phyloP scores from a whole-genome alignment of 2,113 vertebrate genomes.

The Oncorhynchus nerka region DNA sequence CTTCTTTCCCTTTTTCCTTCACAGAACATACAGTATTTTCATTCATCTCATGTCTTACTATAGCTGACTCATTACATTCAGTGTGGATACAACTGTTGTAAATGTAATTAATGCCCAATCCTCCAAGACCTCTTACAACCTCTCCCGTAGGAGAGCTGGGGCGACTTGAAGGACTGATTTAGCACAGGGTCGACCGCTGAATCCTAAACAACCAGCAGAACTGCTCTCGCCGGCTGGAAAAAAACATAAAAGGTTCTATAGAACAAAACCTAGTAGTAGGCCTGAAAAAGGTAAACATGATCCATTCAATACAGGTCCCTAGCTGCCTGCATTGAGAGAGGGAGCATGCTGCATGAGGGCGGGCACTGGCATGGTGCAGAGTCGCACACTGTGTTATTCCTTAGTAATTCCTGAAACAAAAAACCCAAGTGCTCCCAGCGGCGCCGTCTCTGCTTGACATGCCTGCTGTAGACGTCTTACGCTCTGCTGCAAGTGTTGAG shows the following conservation, averaged over 20 bases:
- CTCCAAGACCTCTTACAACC: conserved; percentile 38
- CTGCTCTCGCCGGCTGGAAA: conserved; percentile 17
- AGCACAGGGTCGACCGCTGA: conserved; percentile 12
- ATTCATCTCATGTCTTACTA: conserved; percentile 27
- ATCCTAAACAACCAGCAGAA: conserved; percentile 25
- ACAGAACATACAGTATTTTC: conserved; percentile 25
- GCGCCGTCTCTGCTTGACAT: conserved; percentile 63
- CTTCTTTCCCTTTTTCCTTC: conserved; percentile 34
- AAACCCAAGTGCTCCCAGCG: conserved; percentile 54
- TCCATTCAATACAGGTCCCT: conserved; percentile 36
- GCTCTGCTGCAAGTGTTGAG: conserved; percentile 65
- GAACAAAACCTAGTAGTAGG: conserved; percentile 1
- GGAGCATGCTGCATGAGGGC: conserved; percentile 2
- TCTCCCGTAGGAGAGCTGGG: conserved; percentile 29
- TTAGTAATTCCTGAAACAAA: conserved; percentile 52
- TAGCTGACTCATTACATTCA: conserved; percentile 54
- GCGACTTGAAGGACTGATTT: conserved; percentile 37
- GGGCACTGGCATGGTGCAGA: conserved; percentile 9
- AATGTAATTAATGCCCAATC: conserved; percentile 53
- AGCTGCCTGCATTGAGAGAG: conserved; percentile 31
- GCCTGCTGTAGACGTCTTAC: conserved; percentile 63
- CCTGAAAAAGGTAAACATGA: conserved; percentile 41
- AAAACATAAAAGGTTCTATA: conserved; percentile 9
- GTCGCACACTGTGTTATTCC: conserved; percentile 28
- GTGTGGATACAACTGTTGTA: conserved; percentile 50